Evolutionary conservation across 2,797 vertebrate species (phyloP).

Genomic region (Leptodactylus fallax): DNA sequence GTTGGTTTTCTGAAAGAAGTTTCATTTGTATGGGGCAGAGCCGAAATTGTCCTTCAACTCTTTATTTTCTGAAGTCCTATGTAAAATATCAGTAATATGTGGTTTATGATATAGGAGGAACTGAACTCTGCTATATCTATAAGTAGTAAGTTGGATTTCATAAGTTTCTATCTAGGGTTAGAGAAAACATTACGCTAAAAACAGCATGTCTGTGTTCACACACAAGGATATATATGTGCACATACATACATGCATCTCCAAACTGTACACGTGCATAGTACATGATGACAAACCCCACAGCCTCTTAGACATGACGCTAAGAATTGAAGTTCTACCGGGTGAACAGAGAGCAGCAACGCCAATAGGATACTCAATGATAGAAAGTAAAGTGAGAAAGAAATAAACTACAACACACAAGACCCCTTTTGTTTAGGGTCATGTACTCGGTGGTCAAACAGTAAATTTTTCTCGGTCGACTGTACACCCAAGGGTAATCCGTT

Average conservation of each 20-base stretch:
- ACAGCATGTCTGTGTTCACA: too few species aligned
- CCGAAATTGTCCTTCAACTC: neutral
- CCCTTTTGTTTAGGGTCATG: too few species aligned
- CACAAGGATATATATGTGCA: neutral
- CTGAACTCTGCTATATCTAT: neutral
- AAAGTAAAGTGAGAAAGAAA: too few species aligned
- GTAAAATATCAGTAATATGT: neutral
- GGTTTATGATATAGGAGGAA: neutral
- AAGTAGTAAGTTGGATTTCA: neutral
- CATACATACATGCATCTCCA: neutral
- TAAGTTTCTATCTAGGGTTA: neutral
- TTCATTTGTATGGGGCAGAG: neutral
- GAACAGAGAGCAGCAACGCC: too few species aligned
- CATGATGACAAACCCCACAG: neutral
- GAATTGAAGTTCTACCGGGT: too few species aligned
- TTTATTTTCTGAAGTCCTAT: neutral
- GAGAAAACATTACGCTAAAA: too few species aligned
- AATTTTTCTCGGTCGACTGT: too few species aligned
- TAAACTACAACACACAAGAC: too few species aligned
- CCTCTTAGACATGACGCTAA: neutral
- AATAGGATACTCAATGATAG: too few species aligned
- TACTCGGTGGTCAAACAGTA: too few species aligned
- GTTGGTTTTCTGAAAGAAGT: too few species aligned
- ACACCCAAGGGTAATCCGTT: too few species aligned
- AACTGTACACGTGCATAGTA: neutral